A percentile compares a stretch with the other conserved stretches of the same genome.
These are phyloP conservation scores for Saccopteryx bilineata DNA, from an alignment of 2,113 vertebrate species.

Conservation along the genomic window DNA sequence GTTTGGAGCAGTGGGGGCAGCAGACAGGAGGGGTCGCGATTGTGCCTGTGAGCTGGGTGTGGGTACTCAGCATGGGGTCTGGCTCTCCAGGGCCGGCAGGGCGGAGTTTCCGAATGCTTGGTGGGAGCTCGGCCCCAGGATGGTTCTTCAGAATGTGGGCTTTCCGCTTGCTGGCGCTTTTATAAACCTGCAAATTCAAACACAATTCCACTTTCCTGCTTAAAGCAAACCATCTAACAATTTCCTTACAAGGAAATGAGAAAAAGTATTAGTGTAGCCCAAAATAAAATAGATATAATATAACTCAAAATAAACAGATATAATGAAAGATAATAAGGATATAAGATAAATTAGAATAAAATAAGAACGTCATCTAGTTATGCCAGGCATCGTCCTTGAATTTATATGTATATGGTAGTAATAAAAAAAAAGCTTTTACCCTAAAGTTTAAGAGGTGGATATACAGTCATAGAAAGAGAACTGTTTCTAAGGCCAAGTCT, in stretches of 20 bases:
- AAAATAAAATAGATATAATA: neutral
- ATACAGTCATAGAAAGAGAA: neutral
- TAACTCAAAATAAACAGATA: neutral
- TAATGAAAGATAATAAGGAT: neutral
- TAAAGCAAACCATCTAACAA: neutral
- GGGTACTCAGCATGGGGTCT: slow-evolving; percentile 98
- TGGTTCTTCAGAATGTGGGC: slow-evolving; percentile 99
- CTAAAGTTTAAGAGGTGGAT: neutral
- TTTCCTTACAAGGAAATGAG: neutral
- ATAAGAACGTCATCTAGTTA: neutral
- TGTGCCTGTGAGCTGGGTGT: slow-evolving; percentile 98
- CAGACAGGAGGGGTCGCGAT: slow-evolving; percentile 97
- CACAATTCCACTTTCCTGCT: neutral
- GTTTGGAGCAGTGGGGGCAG: slow-evolving; percentile 98
- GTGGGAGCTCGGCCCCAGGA: slow-evolving; percentile 96
- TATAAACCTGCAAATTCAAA: slow-evolving; percentile 93
- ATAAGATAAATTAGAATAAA: slow-evolving; percentile 16
- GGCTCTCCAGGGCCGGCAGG: slow-evolving; percentile 97
- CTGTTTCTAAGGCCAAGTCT: neutral
- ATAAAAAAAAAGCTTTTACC: neutral
- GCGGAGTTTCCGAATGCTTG: slow-evolving; percentile 97
- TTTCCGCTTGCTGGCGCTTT: slow-evolving; percentile 99
- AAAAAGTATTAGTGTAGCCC: neutral
- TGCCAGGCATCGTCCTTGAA: neutral
- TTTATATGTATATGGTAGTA: neutral